Percentiles rank a stretch among this genome's conserved stretches.
These are phyloP conservation scores for Pelusios castaneus DNA, from an alignment of 2,113 vertebrate species.

Conservation along the genomic window DNA sequence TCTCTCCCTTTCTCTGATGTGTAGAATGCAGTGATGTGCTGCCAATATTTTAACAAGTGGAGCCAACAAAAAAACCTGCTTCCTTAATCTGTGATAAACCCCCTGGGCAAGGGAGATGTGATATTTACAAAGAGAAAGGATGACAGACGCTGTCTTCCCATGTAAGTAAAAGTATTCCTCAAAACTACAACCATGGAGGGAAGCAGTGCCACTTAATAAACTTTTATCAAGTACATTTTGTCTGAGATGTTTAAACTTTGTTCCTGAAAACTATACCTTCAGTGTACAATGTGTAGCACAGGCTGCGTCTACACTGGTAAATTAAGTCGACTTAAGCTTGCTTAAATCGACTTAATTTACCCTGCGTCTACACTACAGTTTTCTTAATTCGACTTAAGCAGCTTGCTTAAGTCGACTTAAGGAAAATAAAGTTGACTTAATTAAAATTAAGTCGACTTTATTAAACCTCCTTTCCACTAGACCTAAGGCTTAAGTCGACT, in stretches of 20 bases:
- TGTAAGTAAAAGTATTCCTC: not conserved
- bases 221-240: not conserved
- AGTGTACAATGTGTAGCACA: not conserved
- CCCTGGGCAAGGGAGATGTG: not conserved
- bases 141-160: not conserved
- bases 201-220: not conserved
- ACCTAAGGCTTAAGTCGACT: too few relatives aligned
- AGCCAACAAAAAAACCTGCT: not conserved
- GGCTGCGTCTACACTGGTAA: too few relatives aligned
- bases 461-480: too few relatives aligned
- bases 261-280: not conserved
- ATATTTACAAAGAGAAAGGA: not conserved
- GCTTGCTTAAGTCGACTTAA: too few relatives aligned
- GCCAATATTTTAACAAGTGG: not conserved
- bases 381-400: too few relatives aligned
- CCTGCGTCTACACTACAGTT: too few relatives aligned
- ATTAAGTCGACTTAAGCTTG: too few relatives aligned
- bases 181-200: not conserved
- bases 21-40: not conserved
- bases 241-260: not conserved
- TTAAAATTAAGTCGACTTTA: too few relatives aligned
- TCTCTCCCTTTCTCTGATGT: rapidly evolving
- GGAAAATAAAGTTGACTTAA: too few relatives aligned
- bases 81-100: not conserved
- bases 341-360: too few relatives aligned